Conservation (phyloP, 2,888 invertebrate species). For the Heliconius cydno region DNA sequence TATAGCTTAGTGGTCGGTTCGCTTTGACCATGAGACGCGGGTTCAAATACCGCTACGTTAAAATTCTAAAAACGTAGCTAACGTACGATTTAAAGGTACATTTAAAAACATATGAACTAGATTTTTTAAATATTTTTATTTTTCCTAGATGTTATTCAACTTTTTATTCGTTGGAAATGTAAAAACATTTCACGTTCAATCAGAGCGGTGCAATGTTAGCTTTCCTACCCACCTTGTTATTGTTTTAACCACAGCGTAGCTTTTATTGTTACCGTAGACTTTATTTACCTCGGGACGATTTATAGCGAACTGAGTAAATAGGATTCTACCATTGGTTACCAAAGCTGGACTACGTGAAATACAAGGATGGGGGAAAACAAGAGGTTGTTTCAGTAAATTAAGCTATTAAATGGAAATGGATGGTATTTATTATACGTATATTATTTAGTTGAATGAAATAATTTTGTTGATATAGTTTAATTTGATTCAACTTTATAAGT, state of each 20-base stretch:
- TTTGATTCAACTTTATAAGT: background rate
- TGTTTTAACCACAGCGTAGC: slow-evolving; percentile 44
- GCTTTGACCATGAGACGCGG: no score
- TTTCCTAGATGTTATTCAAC: background rate
- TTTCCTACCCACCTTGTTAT: slow-evolving; percentile 44
- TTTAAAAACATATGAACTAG: background rate
- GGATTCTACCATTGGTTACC: slow-evolving; percentile 53
- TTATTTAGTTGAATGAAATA: background rate
- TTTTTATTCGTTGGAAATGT: slow-evolving; percentile 26
- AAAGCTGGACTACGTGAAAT: slow-evolving; percentile 37
- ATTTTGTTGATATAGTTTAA: background rate
- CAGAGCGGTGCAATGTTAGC: slow-evolving; percentile 40
- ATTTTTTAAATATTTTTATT: background rate
- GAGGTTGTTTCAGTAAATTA: background rate
- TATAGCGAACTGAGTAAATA: slow-evolving; percentile 46
- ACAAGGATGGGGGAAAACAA: slow-evolving; percentile 14
- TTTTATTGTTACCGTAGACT: slow-evolving; percentile 49
- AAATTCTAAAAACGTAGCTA: background rate
- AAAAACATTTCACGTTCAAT: slow-evolving; percentile 38
- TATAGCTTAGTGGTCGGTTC: no score
- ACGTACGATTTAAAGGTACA: background rate
- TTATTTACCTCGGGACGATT: slow-evolving; percentile 48
- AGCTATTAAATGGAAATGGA: background rate
- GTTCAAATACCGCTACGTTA: no score
- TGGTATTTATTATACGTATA: background rate